phyloP scores from a whole-genome alignment of 2,113 vertebrate species.

The Capricornis sumatraensis region DNA sequence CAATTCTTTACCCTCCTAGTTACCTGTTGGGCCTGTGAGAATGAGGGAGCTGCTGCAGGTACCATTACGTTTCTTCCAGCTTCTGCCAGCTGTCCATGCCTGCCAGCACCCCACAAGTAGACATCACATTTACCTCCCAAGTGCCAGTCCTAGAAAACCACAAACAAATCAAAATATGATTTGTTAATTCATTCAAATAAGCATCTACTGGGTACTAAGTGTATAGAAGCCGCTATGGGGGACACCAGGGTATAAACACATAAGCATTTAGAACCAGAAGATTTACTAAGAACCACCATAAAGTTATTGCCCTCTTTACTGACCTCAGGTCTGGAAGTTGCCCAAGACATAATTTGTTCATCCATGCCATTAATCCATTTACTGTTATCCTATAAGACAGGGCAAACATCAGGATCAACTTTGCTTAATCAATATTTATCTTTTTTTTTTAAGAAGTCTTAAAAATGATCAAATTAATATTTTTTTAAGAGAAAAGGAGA shows the following conservation, averaged over 20 bases:
- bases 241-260: constrained; percentile 2
- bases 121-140: constrained; percentile 97
- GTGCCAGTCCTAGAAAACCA: constrained; percentile 91
- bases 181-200: not conserved
- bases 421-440: not conserved
- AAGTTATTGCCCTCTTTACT: constrained; percentile 43
- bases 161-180: constrained; percentile 35
- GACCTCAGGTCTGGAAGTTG: constrained; percentile 95
- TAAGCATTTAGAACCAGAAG: constrained; percentile 3
- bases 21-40: constrained; percentile 98
- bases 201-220: not conserved
- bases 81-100: constrained; percentile 95
- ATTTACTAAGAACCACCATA: not conserved
- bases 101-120: constrained; percentile 94
- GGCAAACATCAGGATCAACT: not conserved
- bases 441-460: not conserved
- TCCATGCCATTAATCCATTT: constrained; percentile 96
- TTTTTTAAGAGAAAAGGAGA: not conserved
- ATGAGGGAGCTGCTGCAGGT: constrained; percentile 90
- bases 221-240: not conserved
- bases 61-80: constrained; percentile 96
- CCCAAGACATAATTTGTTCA: constrained; percentile 99
- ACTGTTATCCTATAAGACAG: constrained; percentile 90
- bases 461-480: not conserved
- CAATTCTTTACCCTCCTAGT: not conserved